phyloP scores from a whole-genome alignment of 2,888 invertebrate species.

The Dinocampus coccinellae region DNA sequence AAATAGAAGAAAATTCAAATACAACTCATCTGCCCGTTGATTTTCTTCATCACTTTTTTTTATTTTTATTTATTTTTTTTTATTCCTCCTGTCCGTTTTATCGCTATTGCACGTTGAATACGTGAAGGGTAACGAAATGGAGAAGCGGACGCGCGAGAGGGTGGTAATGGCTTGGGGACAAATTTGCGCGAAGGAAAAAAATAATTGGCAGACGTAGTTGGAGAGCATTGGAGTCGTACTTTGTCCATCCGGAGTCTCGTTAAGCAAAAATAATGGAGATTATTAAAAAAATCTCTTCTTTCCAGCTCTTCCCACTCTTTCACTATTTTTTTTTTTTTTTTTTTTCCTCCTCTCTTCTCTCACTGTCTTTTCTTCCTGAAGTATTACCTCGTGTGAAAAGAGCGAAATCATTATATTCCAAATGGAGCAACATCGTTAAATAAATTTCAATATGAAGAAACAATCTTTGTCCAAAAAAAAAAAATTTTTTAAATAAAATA shows the following conservation, averaged over 20 bases:
- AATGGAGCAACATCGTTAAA: conserved; percentile 48
- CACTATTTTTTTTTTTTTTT: conserved; percentile 13
- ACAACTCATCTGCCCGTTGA: background rate
- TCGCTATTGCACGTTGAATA: conserved; percentile 3
- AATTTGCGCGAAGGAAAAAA: conserved; percentile 29
- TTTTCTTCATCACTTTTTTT: conserved; percentile 22
- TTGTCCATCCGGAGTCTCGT: conserved; percentile 44
- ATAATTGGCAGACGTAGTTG: conserved; percentile 43
- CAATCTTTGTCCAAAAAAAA: conserved; percentile 16
- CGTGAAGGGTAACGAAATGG: background rate
- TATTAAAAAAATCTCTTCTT: conserved; percentile 39
- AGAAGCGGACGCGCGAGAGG: background rate
- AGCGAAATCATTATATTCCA: conserved; percentile 44
- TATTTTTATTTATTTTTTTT: too few relatives aligned
- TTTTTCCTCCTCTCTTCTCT: too few relatives aligned
- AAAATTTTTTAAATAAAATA: too few relatives aligned
- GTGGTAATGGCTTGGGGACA: conserved; percentile 28
- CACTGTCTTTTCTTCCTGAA: background rate
- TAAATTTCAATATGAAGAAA: conserved; percentile 48
- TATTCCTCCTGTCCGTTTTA: too few relatives aligned
- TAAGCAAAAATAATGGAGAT: conserved; percentile 51
- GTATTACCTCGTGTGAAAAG: background rate
- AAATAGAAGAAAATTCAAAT: too few relatives aligned
- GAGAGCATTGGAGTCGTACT: conserved; percentile 28
- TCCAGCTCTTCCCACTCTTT: background rate